Evolutionary conservation across 2,888 invertebrate genomes (phyloP), one percentile per base, ranked within the genome.

Genomic region (Sthenelais limicola): DNA sequence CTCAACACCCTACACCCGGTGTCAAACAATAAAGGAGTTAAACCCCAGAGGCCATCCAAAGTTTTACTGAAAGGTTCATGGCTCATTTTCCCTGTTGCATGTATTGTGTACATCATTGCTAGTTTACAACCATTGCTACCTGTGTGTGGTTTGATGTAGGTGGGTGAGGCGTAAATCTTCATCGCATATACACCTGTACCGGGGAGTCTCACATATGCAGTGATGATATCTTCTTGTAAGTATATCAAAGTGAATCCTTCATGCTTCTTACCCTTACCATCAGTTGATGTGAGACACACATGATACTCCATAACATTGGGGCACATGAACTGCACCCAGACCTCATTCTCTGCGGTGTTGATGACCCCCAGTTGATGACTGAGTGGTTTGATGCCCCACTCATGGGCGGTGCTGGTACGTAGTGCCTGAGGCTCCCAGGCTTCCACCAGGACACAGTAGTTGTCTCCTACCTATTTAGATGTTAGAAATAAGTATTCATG

Each of bases 241-340:
- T 62, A 62, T 21, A 62, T 35, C 62, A 62, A 24, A 2, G 62
- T 21, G 38, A 38, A n/a, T 3, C 62, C 62, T 15, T 24, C 26
- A 43, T 62, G 24, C 62, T 62, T 43, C 38, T 38, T 24, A n/a
- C 35, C 21, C 35, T 9, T 1, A n/a, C n/a, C n/a, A 1, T 38
- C 62, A 18, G 62, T 15, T 3, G 35, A 21, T 24, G 35, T 43
- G 24, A 62, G 62, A 43, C 38, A 38, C 62, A 62, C 38, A 26
- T 62, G 62, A 15, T 62, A 62, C 38, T 62, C 62, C 62, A 62
- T 62, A 43, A 62, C 26, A 43, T 62, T 62, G n/a, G 62, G 62
- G 38, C 62, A 62, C 38, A 38, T 38, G 62, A 62, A 62, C 38
- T 62, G 62, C n/a, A 62, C 24, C 62, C 62, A 62, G 2, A 62